Percentiles rank a stretch among this genome's conserved stretches.
Conservation (phyloP, 2,888 invertebrate species). For the Deilephila elpenor region DNA sequence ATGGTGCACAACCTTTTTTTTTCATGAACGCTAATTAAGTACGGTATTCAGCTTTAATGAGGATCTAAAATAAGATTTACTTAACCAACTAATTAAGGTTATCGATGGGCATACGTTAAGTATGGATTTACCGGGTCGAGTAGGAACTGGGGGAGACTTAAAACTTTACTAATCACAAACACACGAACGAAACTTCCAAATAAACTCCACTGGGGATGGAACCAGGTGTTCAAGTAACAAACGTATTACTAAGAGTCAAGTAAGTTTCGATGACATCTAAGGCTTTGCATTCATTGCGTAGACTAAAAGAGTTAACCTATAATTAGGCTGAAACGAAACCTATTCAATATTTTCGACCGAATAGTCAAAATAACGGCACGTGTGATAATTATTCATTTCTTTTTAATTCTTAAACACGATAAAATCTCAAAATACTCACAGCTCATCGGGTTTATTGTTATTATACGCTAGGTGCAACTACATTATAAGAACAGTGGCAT, state of each 20-base stretch:
- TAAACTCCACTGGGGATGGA: conserved; percentile 21
- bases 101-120: conserved; percentile 53
- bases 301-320: conserved; percentile 70
- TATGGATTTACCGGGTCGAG: conserved; percentile 46
- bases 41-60: conserved; percentile 78
- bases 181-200: conserved; percentile 34
- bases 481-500: conserved; percentile 84
- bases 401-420: conserved; percentile 80
- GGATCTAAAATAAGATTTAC: conserved; percentile 67
- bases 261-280: conserved; percentile 68
- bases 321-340: conserved; percentile 80
- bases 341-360: conserved; percentile 64
- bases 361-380: conserved; percentile 68
- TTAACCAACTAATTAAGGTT: conserved; percentile 69
- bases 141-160: conserved; percentile 75
- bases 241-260: conserved; percentile 30
- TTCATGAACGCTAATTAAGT: conserved; percentile 82
- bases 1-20: conserved; percentile 85
- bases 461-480: conserved; percentile 83
- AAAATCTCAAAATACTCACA: conserved; percentile 85
- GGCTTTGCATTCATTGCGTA: conserved; percentile 63
- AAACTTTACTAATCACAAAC: conserved; percentile 45
- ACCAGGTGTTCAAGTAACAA: conserved; percentile 32
- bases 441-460: conserved; percentile 84
- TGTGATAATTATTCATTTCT: conserved; percentile 48